These are phyloP conservation scores for Agrotis clavis DNA, from an alignment of 2,888 invertebrate species.

Conservation along the genomic window DNA sequence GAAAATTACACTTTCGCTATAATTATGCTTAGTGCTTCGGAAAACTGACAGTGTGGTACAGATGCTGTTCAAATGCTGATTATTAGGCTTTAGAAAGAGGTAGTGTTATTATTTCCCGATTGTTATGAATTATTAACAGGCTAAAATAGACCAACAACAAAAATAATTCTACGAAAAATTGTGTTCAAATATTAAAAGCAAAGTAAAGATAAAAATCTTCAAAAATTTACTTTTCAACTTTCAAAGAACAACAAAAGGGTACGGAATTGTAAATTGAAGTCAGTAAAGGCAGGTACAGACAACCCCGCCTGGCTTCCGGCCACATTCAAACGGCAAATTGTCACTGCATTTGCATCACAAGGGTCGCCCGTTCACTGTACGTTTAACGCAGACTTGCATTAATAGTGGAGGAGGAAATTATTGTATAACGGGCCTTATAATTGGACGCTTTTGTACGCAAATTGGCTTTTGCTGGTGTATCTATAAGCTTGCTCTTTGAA, in stretches of 20 bases:
- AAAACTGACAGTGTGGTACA: too few relatives aligned
- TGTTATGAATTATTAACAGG: too few relatives aligned
- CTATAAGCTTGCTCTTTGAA: constrained; percentile 15
- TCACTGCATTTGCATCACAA: constrained; percentile 77
- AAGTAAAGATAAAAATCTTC: not conserved
- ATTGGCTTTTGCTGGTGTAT: constrained; percentile 36
- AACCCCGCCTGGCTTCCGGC: constrained; percentile 50
- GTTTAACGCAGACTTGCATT: constrained; percentile 55
- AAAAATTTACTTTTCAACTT: constrained; percentile 1
- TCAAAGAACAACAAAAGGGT: constrained; percentile 23
- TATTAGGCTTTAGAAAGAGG: too few relatives aligned
- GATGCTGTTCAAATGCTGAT: too few relatives aligned
- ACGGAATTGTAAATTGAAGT: constrained; percentile 43
- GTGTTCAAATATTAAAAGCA: too few relatives aligned
- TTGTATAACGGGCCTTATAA: constrained; percentile 51
- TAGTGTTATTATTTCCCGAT: too few relatives aligned
- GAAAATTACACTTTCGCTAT: too few relatives aligned
- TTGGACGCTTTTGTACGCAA: constrained; percentile 53
- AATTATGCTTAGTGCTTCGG: too few relatives aligned
- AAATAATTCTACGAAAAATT: too few relatives aligned
- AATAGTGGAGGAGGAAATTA: constrained; percentile 49
- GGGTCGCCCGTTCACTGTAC: constrained; percentile 66
- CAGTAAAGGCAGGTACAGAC: constrained; percentile 32
- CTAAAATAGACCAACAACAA: too few relatives aligned
- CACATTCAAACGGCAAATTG: constrained; percentile 71